These are phyloP conservation scores for Paguma larvata DNA, from an alignment of 2,797 vertebrate genomes.

Conservation along the genomic window DNA sequence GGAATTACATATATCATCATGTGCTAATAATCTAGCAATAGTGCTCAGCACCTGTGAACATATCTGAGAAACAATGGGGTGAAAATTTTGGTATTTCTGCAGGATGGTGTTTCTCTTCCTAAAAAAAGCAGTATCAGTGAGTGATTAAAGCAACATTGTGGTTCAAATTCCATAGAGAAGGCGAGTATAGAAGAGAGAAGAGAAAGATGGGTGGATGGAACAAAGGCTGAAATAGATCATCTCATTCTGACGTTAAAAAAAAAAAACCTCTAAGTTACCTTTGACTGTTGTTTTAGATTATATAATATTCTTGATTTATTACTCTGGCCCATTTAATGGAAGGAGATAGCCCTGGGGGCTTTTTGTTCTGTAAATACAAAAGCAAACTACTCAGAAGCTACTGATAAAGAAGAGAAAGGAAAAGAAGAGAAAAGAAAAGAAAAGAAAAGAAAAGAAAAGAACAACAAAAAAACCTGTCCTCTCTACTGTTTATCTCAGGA, in stretches of 20 bases:
- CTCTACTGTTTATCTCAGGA: neutral
- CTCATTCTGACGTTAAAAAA: neutral
- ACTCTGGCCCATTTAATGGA: conserved; percentile 4
- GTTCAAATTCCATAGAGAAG: neutral
- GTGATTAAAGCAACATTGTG: neutral
- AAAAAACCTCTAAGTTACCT: neutral
- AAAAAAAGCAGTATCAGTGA: neutral
- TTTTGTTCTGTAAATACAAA: conserved; percentile 40
- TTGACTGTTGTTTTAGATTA: neutral
- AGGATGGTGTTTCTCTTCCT: neutral
- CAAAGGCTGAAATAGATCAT: neutral
- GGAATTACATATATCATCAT: conserved; percentile 19
- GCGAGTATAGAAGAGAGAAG: neutral
- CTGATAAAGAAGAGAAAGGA: neutral
- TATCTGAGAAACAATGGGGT: neutral
- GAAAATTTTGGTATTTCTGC: neutral
- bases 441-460: neutral
- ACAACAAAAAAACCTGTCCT: neutral
- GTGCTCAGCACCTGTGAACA: neutral
- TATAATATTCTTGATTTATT: neutral
- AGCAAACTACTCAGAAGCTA: conserved; percentile 9
- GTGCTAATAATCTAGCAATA: conserved; percentile 3
- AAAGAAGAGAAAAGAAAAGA: neutral
- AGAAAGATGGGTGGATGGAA: neutral
- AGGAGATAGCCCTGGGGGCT: neutral